phyloP scores from a whole-genome alignment of 23 tunicate species.

The Phallusia fumigata region DNA sequence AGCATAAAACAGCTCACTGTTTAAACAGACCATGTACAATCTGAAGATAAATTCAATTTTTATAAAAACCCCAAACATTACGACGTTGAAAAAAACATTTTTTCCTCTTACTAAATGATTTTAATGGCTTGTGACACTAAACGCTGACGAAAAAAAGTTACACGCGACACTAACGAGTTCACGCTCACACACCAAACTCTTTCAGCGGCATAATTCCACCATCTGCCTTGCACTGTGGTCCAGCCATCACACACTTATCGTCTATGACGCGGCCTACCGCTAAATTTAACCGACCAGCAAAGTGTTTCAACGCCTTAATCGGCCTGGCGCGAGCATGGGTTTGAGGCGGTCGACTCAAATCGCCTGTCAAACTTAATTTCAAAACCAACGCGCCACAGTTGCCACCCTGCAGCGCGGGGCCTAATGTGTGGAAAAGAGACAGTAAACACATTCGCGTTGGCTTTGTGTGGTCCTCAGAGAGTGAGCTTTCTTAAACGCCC shows the following conservation, averaged over 20 bases:
- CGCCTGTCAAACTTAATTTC: not conserved
- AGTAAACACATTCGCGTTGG: not conserved
- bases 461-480: constrained; percentile 1
- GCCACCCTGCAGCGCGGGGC: not conserved
- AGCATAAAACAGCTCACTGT: no score
- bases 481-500: not conserved
- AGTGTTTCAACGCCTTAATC: no score
- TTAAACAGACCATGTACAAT: no score
- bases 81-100: no score
- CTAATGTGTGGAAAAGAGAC: constrained; percentile 10
- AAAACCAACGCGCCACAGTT: not conserved
- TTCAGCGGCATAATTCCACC: not conserved
- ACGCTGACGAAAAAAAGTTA: not conserved
- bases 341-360: not conserved
- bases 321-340: not conserved
- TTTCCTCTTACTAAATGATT: not conserved
- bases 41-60: no score
- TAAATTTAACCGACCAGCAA: not conserved
- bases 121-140: not conserved
- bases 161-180: not conserved
- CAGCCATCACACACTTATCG: not conserved
- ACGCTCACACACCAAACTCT: not conserved
- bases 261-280: not conserved
- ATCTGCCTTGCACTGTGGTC: not conserved
- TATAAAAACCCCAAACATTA: no score